A percentile compares a stretch with the other conserved stretches of the same genome.
Conservation (phyloP, 2,888 invertebrate species). For the Spodoptera exigua region DNA sequence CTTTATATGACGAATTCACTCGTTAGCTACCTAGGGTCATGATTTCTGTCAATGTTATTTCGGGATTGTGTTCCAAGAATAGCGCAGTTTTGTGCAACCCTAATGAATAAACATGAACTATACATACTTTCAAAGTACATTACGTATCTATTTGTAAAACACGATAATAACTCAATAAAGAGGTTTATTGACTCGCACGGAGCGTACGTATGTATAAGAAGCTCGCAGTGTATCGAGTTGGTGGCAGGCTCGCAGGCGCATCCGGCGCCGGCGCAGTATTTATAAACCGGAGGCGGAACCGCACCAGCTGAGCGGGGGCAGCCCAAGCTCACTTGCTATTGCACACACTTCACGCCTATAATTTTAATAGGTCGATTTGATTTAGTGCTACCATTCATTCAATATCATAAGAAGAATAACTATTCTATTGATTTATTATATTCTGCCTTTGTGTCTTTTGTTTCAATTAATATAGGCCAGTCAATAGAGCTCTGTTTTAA, state of each 20-base stretch:
- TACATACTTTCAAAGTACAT: slow-evolving; percentile 48
- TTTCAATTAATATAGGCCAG: slow-evolving; percentile 25
- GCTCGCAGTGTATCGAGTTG: slow-evolving; percentile 59
- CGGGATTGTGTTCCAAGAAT: no score
- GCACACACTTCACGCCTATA: slow-evolving; percentile 65
- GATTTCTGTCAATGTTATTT: background rate
- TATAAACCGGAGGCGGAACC: slow-evolving; percentile 84
- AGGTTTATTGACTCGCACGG: slow-evolving; percentile 70
- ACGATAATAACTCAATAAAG: slow-evolving; percentile 75
- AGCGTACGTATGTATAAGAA: slow-evolving; percentile 63
- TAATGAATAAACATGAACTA: slow-evolving; percentile 52
- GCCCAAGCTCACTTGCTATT: slow-evolving; percentile 60
- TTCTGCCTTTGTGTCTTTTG: slow-evolving; percentile 29
- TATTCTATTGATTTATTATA: slow-evolving; percentile 30
- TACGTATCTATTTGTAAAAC: slow-evolving; percentile 71
- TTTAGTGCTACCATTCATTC: slow-evolving; percentile 60
- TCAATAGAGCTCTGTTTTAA: slow-evolving; percentile 24
- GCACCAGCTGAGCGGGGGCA: slow-evolving; percentile 74
- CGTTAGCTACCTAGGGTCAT: no score
- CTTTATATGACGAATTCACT: no score
- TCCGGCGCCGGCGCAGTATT: slow-evolving; percentile 85
- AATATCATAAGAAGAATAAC: slow-evolving; percentile 32
- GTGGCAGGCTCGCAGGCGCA: slow-evolving; percentile 70
- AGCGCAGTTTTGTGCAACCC: slow-evolving; percentile 30
- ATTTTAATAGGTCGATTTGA: slow-evolving; percentile 64